phyloP scores from a whole-genome alignment of 2,113 vertebrate genomes.

The Laticauda laticaudata region DNA sequence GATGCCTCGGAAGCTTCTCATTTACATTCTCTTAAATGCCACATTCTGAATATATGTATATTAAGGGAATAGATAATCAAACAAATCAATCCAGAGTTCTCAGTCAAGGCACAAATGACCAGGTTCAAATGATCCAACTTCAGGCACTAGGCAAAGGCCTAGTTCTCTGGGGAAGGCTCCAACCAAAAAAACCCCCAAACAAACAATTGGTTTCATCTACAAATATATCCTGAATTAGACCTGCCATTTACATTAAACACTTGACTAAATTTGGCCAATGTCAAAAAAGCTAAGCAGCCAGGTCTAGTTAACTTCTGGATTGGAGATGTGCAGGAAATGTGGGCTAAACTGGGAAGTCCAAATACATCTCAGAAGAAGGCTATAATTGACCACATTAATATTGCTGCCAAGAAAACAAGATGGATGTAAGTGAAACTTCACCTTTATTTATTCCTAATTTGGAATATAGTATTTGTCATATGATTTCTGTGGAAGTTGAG shows the following conservation, averaged over 20 bases:
- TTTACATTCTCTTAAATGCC: not conserved
- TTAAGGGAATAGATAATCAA: not conserved
- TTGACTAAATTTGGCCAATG: not conserved
- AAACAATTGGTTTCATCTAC: not conserved
- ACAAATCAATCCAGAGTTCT: not conserved
- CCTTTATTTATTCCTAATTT: not conserved
- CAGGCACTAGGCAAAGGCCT: not conserved
- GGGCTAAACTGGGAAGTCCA: not conserved
- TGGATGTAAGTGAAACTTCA: not conserved
- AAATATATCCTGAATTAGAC: not conserved
- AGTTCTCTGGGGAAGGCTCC: not conserved
- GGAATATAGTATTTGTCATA: not conserved
- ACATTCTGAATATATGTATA: not conserved
- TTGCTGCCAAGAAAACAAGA: not conserved
- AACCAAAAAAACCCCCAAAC: no score
- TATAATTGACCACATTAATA: not conserved
- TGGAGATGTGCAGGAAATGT: not conserved
- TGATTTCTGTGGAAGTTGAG: constrained; percentile 26
- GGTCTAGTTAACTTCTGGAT: not conserved
- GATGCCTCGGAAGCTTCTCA: not conserved
- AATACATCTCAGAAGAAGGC: not conserved
- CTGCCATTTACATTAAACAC: not conserved
- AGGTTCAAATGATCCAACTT: not conserved
- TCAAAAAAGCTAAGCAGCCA: not conserved
- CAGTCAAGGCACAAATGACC: not conserved